Base-by-base conservation (phyloP, 2,888 invertebrate genomes). In the Brenthis daphne region DNA sequence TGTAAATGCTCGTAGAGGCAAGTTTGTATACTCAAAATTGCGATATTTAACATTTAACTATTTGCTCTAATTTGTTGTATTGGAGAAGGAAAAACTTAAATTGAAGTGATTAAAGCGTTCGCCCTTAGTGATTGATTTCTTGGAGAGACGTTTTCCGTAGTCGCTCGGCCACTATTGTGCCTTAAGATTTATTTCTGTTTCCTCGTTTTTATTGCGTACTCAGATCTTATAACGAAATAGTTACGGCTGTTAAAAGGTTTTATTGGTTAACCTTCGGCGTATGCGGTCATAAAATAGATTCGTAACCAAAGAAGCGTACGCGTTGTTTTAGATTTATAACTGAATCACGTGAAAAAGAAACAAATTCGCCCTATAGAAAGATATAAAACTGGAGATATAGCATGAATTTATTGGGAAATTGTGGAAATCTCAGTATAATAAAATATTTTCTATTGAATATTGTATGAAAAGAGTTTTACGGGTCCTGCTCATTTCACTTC, bases 221-320 rank as follows among this genome's bases (percentile, higher is more conserved):
- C 86, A 83, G 90, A 90, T 91, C 91, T 90, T 89, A 90, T 90
- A 92, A 91, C 88, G 89, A 91, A 92, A 91, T 91, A 92, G 90
- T 90, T 89, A 90, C 89, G 90, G 87, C 89, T 91, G 91, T 91
- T 92, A 92, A 91, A 90, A 90, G 91, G 88, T 92, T 92, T 92
- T 92, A 92, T 92, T 90, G 90, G 92, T 90, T 90, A 90, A 90
- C 92, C 90, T 92, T 92, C 86, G 89, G 87, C 85, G 87, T 88
- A 85, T 87, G 88, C 85, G 88, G 88, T 86, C 87, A 89, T 92
- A 91, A 92, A 92, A 92, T 90, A 87, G 87, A 90, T 92, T 90
- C 91, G 87, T 86, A 87, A 89, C 89, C 86, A 86, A 89, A 90
- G 88, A 83, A 87, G 85, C 86, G 88, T 87, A 88, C 88, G 85